A percentile compares a stretch with the other conserved stretches of the same genome.
Evolutionary conservation across 2,888 invertebrate genomes (phyloP).

Genomic region (Abscondita cerata): DNA sequence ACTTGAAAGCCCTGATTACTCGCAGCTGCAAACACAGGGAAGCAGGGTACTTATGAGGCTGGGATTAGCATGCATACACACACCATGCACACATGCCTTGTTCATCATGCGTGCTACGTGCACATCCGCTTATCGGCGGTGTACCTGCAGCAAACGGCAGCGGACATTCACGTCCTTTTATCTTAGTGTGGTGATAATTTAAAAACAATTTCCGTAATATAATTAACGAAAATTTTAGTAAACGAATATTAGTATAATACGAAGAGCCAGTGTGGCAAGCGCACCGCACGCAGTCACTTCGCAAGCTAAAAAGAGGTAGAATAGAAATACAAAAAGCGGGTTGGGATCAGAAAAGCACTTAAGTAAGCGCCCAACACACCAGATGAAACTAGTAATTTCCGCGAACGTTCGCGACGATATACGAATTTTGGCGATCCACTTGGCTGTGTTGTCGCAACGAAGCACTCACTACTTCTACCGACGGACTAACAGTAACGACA

Average conservation of each 20-base stretch:
- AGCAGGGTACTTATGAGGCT: conserved; percentile 60
- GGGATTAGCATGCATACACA: conserved; percentile 55
- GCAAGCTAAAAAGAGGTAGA: conserved; percentile 18
- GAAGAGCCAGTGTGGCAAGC: conserved; percentile 23
- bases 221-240: conserved; percentile 5
- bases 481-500: conserved; percentile 40
- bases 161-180: conserved; percentile 40
- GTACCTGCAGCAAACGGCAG: conserved; percentile 38
- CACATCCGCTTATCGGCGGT: conserved; percentile 36
- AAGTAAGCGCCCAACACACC: conserved; percentile 29
- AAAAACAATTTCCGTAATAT: conserved; percentile 26
- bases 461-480: conserved; percentile 41
- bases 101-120: conserved; percentile 37
- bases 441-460: conserved; percentile 58
- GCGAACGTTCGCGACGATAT: conserved; percentile 2
- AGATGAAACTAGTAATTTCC: conserved; percentile 15
- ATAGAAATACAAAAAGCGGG: conserved; percentile 18
- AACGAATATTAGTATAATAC: conserved; percentile 10
- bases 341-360: conserved; percentile 14
- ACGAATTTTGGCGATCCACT: conserved; percentile 34
- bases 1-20: conserved; percentile 99
- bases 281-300: conserved; percentile 31
- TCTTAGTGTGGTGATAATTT: conserved; percentile 45
- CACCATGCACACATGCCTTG: conserved; percentile 36
- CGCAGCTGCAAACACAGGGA: conserved; percentile 94